Evolutionary conservation across 1,140 invertebrate genomes (phyloP).

Genomic region (Mylabris phalerata): DNA sequence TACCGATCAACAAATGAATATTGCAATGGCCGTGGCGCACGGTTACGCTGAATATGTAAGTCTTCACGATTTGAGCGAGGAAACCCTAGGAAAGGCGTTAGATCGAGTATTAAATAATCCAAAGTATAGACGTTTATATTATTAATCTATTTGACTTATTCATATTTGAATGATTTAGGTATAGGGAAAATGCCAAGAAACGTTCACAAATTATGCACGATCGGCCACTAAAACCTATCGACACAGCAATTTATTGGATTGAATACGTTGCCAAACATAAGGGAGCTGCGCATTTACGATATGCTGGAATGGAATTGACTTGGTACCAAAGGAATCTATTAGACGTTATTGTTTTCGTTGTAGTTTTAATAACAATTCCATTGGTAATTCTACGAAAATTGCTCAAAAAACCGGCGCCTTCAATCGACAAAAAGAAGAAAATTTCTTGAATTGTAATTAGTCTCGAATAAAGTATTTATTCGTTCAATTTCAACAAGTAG

Average conservation of each 20-base stretch:
- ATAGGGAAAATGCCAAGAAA: constrained; percentile 37
- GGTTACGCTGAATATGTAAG: constrained; percentile 31
- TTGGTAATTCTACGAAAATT: no score
- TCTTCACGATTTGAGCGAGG: constrained; percentile 35
- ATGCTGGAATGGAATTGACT: constrained; percentile 49
- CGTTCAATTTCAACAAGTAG: no score
- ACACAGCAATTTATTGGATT: constrained; percentile 58
- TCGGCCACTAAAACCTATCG: constrained; percentile 46
- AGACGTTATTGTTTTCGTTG: constrained; percentile 22
- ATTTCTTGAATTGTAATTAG: no score
- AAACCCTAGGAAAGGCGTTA: constrained; percentile 31
- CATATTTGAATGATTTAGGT: constrained; percentile 5
- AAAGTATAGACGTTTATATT: constrained; percentile 14
- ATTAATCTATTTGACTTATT: neutral
- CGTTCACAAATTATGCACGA: constrained; percentile 49
- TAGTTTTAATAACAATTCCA: neutral
- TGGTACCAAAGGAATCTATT: constrained; percentile 45
- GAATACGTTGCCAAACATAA: constrained; percentile 59
- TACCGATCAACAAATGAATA: constrained; percentile 36
- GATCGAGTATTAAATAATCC: constrained; percentile 36
- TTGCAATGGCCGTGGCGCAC: constrained; percentile 25
- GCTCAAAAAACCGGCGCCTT: no score
- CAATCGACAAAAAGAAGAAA: no score
- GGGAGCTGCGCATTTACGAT: constrained; percentile 54
- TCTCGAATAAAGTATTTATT: no score